Conservation (phyloP, 2,797 vertebrate genomes). For the Percopsis omiscomaycus region DNA sequence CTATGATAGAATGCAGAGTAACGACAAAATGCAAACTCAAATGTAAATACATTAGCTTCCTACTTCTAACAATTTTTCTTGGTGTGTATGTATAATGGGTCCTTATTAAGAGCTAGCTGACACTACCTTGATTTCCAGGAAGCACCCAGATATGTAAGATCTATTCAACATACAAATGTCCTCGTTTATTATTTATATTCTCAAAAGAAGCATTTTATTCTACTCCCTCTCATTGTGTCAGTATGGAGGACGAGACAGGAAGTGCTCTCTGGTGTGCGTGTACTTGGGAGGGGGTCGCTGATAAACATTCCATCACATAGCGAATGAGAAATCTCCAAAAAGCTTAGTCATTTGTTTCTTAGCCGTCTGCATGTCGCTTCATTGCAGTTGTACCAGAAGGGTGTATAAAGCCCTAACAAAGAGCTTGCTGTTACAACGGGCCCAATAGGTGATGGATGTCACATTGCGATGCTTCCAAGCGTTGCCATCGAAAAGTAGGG, state of each 20-base stretch:
- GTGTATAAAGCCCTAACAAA: slow-evolving; percentile 29
- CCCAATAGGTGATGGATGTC: slow-evolving; percentile 72
- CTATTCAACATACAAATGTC: slow-evolving; percentile 34
- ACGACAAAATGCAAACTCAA: too few species aligned
- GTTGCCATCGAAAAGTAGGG: slow-evolving; percentile 71
- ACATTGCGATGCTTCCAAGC: slow-evolving; percentile 73
- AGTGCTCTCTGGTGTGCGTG: background rate
- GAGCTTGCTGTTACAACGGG: slow-evolving; percentile 55
- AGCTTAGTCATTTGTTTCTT: slow-evolving; percentile 12
- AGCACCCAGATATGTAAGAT: slow-evolving; percentile 54
- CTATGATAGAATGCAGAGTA: too few species aligned
- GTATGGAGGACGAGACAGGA: background rate
- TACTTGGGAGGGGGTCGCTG: slow-evolving; percentile 11
- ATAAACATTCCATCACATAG: slow-evolving; percentile 59
- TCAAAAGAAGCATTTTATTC: slow-evolving; percentile 16
- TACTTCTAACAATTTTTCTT: too few species aligned
- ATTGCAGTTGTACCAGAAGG: slow-evolving; percentile 38
- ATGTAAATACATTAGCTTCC: too few species aligned
- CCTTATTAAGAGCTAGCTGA: slow-evolving; percentile 11
- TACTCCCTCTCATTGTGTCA: background rate
- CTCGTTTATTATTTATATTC: slow-evolving; percentile 32
- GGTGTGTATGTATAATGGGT: too few species aligned
- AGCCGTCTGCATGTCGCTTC: slow-evolving; percentile 14
- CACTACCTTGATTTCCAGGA: slow-evolving; percentile 48
- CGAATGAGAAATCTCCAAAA: slow-evolving; percentile 24